phyloP scores from a whole-genome alignment of 2,888 invertebrate species.

The Magallana nippona region DNA sequence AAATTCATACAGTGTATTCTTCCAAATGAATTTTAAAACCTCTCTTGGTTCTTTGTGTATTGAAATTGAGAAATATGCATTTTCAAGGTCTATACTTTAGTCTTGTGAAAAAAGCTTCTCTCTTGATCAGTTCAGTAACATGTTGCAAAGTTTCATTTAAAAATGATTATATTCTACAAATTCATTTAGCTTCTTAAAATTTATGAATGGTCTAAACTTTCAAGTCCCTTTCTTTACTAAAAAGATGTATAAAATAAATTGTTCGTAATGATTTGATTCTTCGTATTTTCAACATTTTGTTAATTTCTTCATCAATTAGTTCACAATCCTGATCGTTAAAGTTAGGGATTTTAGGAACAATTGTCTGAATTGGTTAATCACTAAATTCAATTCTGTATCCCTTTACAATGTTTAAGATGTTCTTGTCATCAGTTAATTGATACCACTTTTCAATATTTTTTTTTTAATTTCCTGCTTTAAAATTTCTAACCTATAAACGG shows the following conservation, averaged over 20 bases:
- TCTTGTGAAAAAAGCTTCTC: conserved; percentile 31
- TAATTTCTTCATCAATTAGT: conserved; percentile 37
- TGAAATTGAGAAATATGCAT: conserved; percentile 43
- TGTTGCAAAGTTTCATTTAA: conserved; percentile 35
- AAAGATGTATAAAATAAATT: conserved; percentile 1
- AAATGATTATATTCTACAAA: conserved; percentile 43
- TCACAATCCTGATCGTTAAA: background rate
- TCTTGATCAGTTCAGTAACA: conserved; percentile 32
- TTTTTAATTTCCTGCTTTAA: too few species aligned
- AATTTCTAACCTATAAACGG: too few species aligned
- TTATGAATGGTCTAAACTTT: conserved; percentile 37
- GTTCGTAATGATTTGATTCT: background rate
- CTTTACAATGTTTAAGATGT: too few species aligned
- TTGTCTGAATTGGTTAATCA: too few species aligned
- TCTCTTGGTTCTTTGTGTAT: conserved; percentile 35
- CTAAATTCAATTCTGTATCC: too few species aligned
- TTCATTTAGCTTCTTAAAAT: conserved; percentile 37
- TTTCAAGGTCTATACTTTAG: background rate
- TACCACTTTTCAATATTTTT: too few species aligned
- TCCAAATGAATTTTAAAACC: conserved; percentile 46
- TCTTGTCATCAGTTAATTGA: too few species aligned
- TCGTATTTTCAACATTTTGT: conserved; percentile 5
- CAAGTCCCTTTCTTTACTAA: background rate
- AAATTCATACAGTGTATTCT: conserved; percentile 38
- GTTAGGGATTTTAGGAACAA: background rate